These are phyloP conservation scores for Pampus argenteus DNA, from an alignment of 2,797 vertebrate genomes.

Conservation along the genomic window DNA sequence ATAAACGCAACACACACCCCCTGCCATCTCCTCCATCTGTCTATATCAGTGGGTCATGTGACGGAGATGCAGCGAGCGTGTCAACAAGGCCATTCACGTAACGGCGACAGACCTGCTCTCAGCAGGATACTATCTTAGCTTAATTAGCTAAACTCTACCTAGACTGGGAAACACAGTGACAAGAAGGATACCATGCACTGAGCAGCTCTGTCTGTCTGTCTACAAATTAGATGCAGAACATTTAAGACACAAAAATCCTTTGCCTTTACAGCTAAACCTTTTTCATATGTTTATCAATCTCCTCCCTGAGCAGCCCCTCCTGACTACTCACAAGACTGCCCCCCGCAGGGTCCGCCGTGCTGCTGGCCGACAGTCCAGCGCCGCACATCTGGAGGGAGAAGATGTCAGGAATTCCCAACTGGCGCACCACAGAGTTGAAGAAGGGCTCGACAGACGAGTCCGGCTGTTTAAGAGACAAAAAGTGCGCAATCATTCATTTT, in stretches of 20 bases:
- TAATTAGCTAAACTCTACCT: conserved; percentile 77
- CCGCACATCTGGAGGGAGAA: conserved; percentile 99
- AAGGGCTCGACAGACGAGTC: conserved; percentile 94
- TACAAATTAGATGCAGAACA: conserved; percentile 4
- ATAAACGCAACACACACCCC: conserved; percentile 31
- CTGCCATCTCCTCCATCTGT: conserved; percentile 72
- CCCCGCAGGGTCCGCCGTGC: conserved; percentile 82
- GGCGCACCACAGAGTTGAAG: conserved; percentile 92
- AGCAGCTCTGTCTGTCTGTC: conserved; percentile 50
- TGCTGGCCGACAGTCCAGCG: conserved; percentile 86
- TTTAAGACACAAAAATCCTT: conserved; percentile 13
- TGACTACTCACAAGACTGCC: conserved; percentile 94
- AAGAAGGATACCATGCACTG: conserved; percentile 27
- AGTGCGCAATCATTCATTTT: conserved; percentile 1
- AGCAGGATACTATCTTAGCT: conserved; percentile 75
- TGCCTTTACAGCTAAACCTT: conserved; percentile 8
- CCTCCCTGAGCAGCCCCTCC: conserved; percentile 10
- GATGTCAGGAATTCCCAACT: conserved; percentile 90
- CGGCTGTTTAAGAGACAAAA: conserved; percentile 82
- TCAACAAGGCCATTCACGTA: conserved; percentile 41
- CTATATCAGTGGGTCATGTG: conserved; percentile 59
- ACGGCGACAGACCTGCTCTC: conserved; percentile 71
- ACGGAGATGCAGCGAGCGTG: conserved; percentile 45
- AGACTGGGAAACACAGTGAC: conserved; percentile 44
- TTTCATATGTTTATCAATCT: conserved; percentile 16